Evolutionary conservation across 2,113 vertebrate genomes (phyloP).

Genomic region (Campylomormyrus tamandua): DNA sequence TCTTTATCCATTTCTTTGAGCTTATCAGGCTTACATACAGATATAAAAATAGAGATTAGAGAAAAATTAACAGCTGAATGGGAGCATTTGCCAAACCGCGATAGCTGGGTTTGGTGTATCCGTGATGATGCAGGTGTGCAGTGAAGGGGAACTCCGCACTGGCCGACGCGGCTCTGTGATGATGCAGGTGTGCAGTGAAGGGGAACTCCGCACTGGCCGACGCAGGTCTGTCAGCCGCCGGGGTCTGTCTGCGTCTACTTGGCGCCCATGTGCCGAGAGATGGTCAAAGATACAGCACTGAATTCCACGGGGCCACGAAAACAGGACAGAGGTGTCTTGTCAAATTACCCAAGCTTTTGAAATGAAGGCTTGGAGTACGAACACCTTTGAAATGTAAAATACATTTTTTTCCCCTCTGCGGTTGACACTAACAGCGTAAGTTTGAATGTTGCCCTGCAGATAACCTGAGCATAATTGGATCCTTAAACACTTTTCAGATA

Average conservation of each 20-base stretch:
- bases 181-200: slow-evolving; percentile 46
- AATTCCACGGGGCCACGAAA: slow-evolving; percentile 25
- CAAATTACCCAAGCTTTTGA: slow-evolving; percentile 34
- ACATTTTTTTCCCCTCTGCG: not conserved
- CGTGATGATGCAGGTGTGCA: too few species aligned
- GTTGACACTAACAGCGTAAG: not conserved
- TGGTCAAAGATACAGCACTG: slow-evolving; percentile 24
- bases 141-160: too few species aligned
- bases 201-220: slow-evolving; percentile 36
- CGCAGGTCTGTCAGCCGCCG: slow-evolving; percentile 30
- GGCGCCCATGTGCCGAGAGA: slow-evolving; percentile 20
- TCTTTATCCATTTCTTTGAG: not conserved
- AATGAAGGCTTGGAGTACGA: not conserved
- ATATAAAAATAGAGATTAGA: not conserved
- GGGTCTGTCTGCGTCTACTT: not conserved
- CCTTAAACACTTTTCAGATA: not conserved
- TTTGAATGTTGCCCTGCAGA: not conserved
- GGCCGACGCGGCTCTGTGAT: slow-evolving; percentile 18
- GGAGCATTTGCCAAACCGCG: slow-evolving; percentile 34
- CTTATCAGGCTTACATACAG: not conserved
- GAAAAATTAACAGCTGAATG: slow-evolving; percentile 22
- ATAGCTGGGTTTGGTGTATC: slow-evolving; percentile 26
- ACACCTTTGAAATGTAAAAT: slow-evolving; percentile 15
- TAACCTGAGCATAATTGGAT: slow-evolving; percentile 6
- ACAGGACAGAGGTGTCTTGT: slow-evolving; percentile 41